Base-by-base conservation (phyloP, 2,888 invertebrate genomes). In the Erpobdella octoculata region DNA sequence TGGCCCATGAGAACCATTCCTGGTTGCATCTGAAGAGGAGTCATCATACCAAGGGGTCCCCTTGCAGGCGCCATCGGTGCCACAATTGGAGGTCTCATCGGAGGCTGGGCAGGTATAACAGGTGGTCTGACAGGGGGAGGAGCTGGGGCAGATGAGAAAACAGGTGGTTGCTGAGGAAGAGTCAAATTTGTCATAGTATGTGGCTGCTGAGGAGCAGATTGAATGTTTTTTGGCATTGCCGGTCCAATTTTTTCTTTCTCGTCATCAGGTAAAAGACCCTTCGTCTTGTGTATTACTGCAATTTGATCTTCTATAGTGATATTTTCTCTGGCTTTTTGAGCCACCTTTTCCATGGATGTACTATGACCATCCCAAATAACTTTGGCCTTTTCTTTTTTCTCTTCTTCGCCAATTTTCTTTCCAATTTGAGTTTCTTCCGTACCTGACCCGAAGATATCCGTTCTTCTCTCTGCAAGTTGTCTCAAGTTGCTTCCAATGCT, bases 361-460 rank as follows among this genome's bases (percentile, higher is more conserved):
- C 94, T 93, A 84, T 97, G 95, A 0, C 97, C 97, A 84, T 97
- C 97, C 97, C 97, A 97, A 68, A 95, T 95, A 21, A 93, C 92
- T 79, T 86, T 86, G 81, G 93, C 93, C 79, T 92, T 92, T 77
- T 92, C 90, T 76, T 88, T 87, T 74, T 76, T 78, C 76, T 81
- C 83, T 73, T 83, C 82, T 33, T 64, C 71, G 35, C 84, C 85
- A 74, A 83, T 84, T 83, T 97, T 98, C 85, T 95, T 95, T 86
- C 98, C 98, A 82, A 98, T 99, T 33, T 93, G 92, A 0, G 97
- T 96, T 87, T 98, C 98, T 83, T 97, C 96, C 12, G 81, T 93
- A 72, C 97, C 97, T 74, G 93, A 92, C 85, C 98, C 98, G 85
- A 99, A 99, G 84, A 98, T 98, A 87, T 98, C 98, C 0, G 98